These are phyloP conservation scores for Argyra leucocephala DNA, from an alignment of 2,888 invertebrate genomes.

Conservation along the genomic window DNA sequence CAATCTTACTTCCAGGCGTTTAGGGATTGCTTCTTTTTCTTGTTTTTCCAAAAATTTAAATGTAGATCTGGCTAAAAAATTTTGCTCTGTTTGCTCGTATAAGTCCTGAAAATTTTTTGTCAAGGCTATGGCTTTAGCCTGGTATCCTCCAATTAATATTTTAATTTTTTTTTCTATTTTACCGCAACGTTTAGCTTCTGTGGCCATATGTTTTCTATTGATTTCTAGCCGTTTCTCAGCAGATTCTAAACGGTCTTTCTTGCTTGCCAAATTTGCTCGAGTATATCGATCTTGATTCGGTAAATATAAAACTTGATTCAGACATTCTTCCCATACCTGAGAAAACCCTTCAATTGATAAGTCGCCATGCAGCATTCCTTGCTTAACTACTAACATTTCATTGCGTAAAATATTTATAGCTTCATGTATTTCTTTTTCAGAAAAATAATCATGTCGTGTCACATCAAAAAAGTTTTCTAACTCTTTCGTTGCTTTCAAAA, in stretches of 20 bases:
- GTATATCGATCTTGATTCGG: slow-evolving; percentile 89
- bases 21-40: slow-evolving; percentile 81
- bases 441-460: slow-evolving; percentile 70
- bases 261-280: slow-evolving; percentile 85
- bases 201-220: slow-evolving; percentile 91
- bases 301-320: slow-evolving; percentile 82
- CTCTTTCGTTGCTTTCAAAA: slow-evolving; percentile 46
- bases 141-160: slow-evolving; percentile 88
- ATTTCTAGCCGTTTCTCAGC: slow-evolving; percentile 85
- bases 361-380: slow-evolving; percentile 93
- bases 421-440: slow-evolving; percentile 54
- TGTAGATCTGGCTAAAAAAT: slow-evolving; percentile 78
- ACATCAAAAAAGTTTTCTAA: slow-evolving; percentile 76
- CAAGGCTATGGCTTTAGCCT: slow-evolving; percentile 68
- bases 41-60: slow-evolving; percentile 83
- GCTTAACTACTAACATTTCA: slow-evolving; percentile 84
- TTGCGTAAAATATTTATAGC: slow-evolving; percentile 58
- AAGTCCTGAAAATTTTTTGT: slow-evolving; percentile 80
- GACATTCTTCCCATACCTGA: slow-evolving; percentile 96
- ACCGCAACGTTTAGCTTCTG: slow-evolving; percentile 90
- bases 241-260: slow-evolving; percentile 91
- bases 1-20: slow-evolving; percentile 81
- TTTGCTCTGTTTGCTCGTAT: slow-evolving; percentile 83
- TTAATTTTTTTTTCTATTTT: slow-evolving; percentile 97
- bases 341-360: slow-evolving; percentile 82